Evolutionary conservation across 2,113 vertebrate species (phyloP), one percentile per base, ranked within the genome.

Genomic region (Ochotona curzoniae): DNA sequence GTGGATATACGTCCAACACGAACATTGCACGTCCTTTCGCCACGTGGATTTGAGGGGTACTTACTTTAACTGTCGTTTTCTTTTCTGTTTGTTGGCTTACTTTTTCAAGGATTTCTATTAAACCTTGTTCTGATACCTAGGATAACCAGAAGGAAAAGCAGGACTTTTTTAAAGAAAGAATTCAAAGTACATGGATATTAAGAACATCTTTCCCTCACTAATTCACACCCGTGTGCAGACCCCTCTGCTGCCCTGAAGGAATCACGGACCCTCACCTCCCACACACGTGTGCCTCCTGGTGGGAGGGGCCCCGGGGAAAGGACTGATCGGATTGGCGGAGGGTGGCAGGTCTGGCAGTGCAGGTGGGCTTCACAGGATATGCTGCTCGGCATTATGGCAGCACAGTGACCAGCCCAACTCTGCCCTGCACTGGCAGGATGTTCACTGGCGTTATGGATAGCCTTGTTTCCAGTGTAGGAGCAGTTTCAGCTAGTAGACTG

Each of bases 91-190:
- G 99, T 94, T 99, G 99, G 97, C 99, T 99, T 95, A 99, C 99
- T 98, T 99, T 99, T 98, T 99, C 99, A 93, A 99, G 98, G 97
- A 99, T 99, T 98, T 99, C 99, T 95, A 99, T 99, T 97, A 99
- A 98, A 75, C 99, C 99, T 49, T 99, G 98, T 94, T 99, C 99
- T 18, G 99, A 98, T 95, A 99, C 98, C 99, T 99, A 94, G 44
- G 61, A 61, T 64, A 94, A 63, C 28, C 93, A 96, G 21, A 20
- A 47, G 94, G 83, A 90, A 82, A 95, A 97, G 67, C 89, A 64
- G 35, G 30, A 64, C 3, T 89, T 89, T 75, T 51, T 94, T 71
- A 74, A 82, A 86, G 70, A 63, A 67, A 74, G 67, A 54, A 23
- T 12, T n/a, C 26, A 25, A 32, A 75, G 54, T 51, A n/a, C 73